Evolutionary conservation across 2,888 invertebrate genomes (phyloP).

Genomic region (Sphecodes monilicornis): DNA sequence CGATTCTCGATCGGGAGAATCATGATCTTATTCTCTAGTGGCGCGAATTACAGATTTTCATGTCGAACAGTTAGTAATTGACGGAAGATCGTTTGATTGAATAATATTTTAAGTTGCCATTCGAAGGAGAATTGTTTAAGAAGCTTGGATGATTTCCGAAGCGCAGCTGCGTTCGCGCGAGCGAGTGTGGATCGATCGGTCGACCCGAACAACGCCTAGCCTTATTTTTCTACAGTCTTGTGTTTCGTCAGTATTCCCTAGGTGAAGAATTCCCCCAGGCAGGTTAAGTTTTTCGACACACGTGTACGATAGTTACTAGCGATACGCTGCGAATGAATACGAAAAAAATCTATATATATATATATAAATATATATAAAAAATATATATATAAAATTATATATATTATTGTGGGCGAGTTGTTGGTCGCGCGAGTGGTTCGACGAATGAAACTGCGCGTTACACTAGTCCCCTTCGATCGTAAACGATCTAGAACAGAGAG

Average conservation of each 20-base stretch:
- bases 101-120: not conserved
- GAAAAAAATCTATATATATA: slow-evolving; percentile 37
- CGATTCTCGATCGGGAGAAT: no score
- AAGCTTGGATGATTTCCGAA: not conserved
- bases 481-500: not conserved
- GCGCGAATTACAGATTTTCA: no score
- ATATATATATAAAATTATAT: slow-evolving; percentile 54
- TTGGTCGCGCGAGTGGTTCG: slow-evolving; percentile 60
- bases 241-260: slow-evolving; percentile 80
- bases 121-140: not conserved
- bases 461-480: not conserved
- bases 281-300: slow-evolving; percentile 63
- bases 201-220: slow-evolving; percentile 77
- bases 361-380: slow-evolving; percentile 51
- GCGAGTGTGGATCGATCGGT: slow-evolving; percentile 44
- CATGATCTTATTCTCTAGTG: no score
- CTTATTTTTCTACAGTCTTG: slow-evolving; percentile 83
- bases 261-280: slow-evolving; percentile 54
- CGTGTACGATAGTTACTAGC: slow-evolving; percentile 67
- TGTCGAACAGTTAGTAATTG: no score
- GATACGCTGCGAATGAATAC: slow-evolving; percentile 58
- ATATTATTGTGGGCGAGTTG: slow-evolving; percentile 69
- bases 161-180: slow-evolving; percentile 23
- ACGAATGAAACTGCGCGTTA: not conserved
- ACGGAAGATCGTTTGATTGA: not conserved